phyloP scores from a whole-genome alignment of 2,113 vertebrate genomes.

The Upupa epops region DNA sequence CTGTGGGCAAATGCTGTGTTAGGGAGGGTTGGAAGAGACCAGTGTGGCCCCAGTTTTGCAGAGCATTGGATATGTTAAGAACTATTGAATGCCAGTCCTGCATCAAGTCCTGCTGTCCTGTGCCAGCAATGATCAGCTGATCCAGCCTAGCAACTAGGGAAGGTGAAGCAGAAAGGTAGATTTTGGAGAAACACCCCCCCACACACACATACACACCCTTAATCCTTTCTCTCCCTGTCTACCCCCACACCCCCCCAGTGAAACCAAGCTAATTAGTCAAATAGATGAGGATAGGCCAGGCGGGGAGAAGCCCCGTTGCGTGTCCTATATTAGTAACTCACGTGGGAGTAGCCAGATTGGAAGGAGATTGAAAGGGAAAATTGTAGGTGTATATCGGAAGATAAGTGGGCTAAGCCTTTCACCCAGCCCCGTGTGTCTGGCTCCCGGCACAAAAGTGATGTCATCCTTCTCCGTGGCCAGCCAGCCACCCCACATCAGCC shows the following conservation, averaged over 20 bases:
- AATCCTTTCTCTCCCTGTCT: neutral
- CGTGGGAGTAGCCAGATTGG: conserved; percentile 76
- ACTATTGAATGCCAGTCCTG: rapidly evolving
- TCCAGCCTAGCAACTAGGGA: neutral
- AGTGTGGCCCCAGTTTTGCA: neutral
- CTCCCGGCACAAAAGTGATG: conserved; percentile 64
- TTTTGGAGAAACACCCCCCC: neutral
- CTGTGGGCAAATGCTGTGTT: neutral
- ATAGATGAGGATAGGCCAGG: conserved; percentile 74
- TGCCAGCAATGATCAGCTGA: neutral
- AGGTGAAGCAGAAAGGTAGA: neutral
- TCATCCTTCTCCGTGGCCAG: conserved; percentile 68
- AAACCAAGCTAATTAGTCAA: conserved; percentile 76
- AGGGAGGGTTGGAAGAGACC: neutral
- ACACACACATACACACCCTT: too few relatives aligned
- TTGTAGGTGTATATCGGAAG: conserved; percentile 14
- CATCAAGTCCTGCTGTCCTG: neutral
- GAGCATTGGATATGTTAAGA: neutral
- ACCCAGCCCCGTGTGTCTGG: neutral
- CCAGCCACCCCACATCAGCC: conserved; percentile 63
- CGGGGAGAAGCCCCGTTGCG: conserved; percentile 73
- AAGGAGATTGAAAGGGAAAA: conserved; percentile 69
- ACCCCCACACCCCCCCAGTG: conserved; percentile 22
- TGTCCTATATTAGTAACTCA: conserved; percentile 80
- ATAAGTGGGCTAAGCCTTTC: conserved; percentile 56